phyloP scores from a whole-genome alignment of 2,113 vertebrate genomes.

The Garra rufa region DNA sequence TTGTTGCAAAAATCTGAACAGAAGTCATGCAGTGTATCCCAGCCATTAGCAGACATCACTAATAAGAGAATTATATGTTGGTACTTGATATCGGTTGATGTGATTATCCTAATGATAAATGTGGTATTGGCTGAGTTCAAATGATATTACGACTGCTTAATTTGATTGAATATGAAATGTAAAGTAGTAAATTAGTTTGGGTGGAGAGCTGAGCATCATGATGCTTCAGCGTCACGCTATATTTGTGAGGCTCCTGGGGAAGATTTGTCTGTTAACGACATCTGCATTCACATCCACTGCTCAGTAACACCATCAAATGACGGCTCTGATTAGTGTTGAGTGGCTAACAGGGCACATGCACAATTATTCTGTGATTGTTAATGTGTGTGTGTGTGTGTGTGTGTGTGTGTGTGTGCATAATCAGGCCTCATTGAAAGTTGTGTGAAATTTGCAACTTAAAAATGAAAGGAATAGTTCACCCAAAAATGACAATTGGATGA shows the following conservation, averaged over 20 bases:
- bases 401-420: constrained; percentile 19
- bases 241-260: neutral
- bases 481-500: neutral
- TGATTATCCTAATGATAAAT: neutral
- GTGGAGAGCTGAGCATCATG: constrained; percentile 2
- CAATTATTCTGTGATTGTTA: constrained; percentile 44
- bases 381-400: constrained; percentile 24
- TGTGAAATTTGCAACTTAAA: neutral
- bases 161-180: neutral
- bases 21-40: neutral
- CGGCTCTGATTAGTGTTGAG: constrained; percentile 49
- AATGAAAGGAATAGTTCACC: neutral
- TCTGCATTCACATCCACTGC: constrained; percentile 34
- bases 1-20: neutral
- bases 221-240: neutral
- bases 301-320: constrained; percentile 18
- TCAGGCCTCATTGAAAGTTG: neutral
- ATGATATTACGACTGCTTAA: neutral
- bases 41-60: neutral
- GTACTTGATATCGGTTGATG: neutral
- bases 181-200: neutral
- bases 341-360: constrained; percentile 32
- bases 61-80: neutral
- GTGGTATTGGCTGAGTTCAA: neutral
- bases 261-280: neutral